Evolutionary conservation across 2,797 vertebrate genomes (phyloP).

Genomic region (Arnoldichthys spilopterus): DNA sequence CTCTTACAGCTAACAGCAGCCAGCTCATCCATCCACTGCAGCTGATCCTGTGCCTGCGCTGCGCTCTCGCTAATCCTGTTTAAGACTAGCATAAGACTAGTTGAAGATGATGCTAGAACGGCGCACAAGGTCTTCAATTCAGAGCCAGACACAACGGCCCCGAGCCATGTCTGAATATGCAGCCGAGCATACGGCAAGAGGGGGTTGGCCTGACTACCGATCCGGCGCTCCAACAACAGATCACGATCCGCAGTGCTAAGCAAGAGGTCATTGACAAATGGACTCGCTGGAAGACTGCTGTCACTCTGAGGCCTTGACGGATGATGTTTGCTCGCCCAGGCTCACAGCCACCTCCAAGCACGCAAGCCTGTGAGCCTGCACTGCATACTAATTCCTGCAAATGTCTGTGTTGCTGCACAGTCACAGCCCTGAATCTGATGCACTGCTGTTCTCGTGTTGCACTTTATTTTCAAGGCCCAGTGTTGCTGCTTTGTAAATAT

Average conservation of each 20-base stretch:
- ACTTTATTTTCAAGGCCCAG: too few relatives aligned
- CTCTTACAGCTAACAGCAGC: not conserved
- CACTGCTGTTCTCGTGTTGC: too few relatives aligned
- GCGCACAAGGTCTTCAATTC: conserved; percentile 2
- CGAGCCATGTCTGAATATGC: conserved; percentile 15
- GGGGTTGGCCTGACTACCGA: not conserved
- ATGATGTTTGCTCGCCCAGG: conserved; percentile 45
- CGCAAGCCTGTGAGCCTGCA: not conserved
- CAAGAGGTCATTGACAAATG: conserved; percentile 44
- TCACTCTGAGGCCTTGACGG: conserved; percentile 28
- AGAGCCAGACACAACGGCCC: not conserved
- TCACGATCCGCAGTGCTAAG: not conserved
- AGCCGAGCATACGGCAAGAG: conserved; percentile 2
- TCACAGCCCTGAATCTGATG: conserved; percentile 1
- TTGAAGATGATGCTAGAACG: not conserved
- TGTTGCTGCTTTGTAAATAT: too few relatives aligned
- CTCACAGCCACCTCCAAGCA: not conserved
- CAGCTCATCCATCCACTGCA: not conserved
- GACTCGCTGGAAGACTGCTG: conserved; percentile 25
- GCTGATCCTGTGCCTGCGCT: not conserved
- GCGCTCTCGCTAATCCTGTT: not conserved
- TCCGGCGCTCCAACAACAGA: not conserved
- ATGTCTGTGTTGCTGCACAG: not conserved
- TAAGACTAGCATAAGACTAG: not conserved
- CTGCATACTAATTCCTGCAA: conserved; percentile 34